phyloP scores from a whole-genome alignment of 1,140 invertebrate genomes.

The Pseudomyrmex dendroicus region DNA sequence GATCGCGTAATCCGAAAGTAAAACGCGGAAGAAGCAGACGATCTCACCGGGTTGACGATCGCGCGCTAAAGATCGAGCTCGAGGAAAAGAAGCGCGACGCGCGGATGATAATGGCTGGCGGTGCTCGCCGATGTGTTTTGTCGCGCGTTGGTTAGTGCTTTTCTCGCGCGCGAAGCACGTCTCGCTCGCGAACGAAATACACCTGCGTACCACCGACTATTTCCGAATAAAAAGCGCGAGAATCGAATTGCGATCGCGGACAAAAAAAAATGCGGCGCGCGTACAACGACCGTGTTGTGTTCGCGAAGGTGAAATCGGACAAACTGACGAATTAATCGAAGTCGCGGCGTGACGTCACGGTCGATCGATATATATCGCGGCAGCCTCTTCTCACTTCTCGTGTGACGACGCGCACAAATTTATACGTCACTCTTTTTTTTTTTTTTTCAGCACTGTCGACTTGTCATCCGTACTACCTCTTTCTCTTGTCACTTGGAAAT shows the following conservation, averaged over 20 bases:
- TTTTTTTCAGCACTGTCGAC: neutral
- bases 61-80: slow-evolving; percentile 13
- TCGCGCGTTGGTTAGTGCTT: neutral
- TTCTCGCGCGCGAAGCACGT: slow-evolving; percentile 42
- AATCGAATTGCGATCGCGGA: slow-evolving; percentile 7
- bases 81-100: slow-evolving; percentile 9
- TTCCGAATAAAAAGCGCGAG: slow-evolving; percentile 2
- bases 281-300: neutral
- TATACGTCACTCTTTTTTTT: neutral
- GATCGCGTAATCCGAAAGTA: slow-evolving; percentile 63
- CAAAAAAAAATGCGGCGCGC: neutral
- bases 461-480: neutral
- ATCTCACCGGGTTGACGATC: neutral
- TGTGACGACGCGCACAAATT: neutral
- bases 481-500: neutral
- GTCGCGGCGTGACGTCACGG: neutral
- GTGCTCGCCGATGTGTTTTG: slow-evolving; percentile 15
- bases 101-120: slow-evolving; percentile 11
- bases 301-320: slow-evolving; percentile 1
- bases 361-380: slow-evolving; percentile 19
- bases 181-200: neutral
- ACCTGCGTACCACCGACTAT: neutral
- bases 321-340: slow-evolving; percentile 46
- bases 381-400: neutral
- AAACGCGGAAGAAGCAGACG: slow-evolving; percentile 51